Evolutionary conservation across 2,797 vertebrate species (phyloP), one percentile per base, ranked within the genome.

Genomic region (Pseudopleuronectes americanus): DNA sequence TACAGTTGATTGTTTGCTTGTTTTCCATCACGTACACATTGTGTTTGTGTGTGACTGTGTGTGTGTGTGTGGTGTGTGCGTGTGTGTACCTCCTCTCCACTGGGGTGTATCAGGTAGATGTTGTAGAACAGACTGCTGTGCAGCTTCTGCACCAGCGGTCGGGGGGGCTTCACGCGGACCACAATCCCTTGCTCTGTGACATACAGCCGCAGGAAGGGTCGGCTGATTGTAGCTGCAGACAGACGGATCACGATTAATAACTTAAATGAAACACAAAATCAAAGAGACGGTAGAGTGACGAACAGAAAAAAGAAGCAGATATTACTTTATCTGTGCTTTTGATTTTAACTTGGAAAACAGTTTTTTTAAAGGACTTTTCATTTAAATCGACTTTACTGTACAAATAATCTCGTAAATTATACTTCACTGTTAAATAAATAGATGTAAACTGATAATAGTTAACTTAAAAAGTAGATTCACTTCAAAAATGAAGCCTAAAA

Each of bases 201-300:
- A 6, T 73, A 90, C 55, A 92, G 58, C 83, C n/a, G 91, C 74
- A 95, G 58, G 0, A 28, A 2, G 0, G 95, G 94, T 5, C 91
- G 66, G 22, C 93, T 95, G 76, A 95, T 83, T 43, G 45, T 78
- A 49, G 94, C 95, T 95, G 83, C 58, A 66, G 31, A 57, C 19
- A 75, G 8, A 41, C 57, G 17, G 1, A 63, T 13, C 12, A 4
- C 0, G 3, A 13, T 38, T 38, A 31, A 31, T 4, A 13, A 3
- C 13, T 12, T 38, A 4, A 43, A 7, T 43, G 13, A 43, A 6
- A 43, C 41, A 43, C 41, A 43, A 43, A 17, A 16, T 14, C 14
- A 41, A 41, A 4, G 38, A 3, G 12, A 5, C 2, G 14, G 3
- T 4, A 5, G 38, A 41, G 4, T 41, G 38, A 41, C 13, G 1